Base-by-base conservation (phyloP, 1,140 invertebrate species). In the Philotrypesis tridentata region DNA sequence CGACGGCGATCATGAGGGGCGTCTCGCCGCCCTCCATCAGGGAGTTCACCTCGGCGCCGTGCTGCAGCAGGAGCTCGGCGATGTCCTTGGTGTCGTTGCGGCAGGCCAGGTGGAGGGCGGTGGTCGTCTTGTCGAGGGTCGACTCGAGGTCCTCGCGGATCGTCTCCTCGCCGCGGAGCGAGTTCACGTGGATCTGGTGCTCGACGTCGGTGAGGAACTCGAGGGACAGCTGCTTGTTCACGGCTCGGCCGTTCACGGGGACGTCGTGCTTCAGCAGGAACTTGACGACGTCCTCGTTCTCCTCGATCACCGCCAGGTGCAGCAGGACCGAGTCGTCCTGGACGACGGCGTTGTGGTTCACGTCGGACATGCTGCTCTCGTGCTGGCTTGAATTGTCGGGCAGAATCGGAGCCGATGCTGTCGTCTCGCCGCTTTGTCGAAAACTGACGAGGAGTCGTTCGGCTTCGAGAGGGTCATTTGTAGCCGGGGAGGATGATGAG, bases 1-100 rank as follows among this genome's bases (percentile, higher is more conserved):
- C 0, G 1, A 65, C 68, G 2, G 87, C 86, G 17, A 84, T 31
- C 67, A 86, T 81, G 33, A 88, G 33, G 6, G 94, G 92, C 12
- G 94, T 95, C 91, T 96, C 95, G 7, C 95, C 95, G 85, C 95
- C 94, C 78, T 95, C 93, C 5, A 95, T 97, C 89, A 93, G 93
- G 0, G 95, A 92, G 2, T 94, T 90, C 0, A 96, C 92, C 84
- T 96, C 93, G 0, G 96, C 96, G 6, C 95, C 95, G 61, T 93
- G 93, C 72, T 94, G 92, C 48, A 97, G 84, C 55, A 98, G 89
- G 27, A 95, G 89, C 89, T 95, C 92, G 2, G 94, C 93, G 2
- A 96, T 92, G 73, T 94, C 92, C 33, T 95, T 89, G 86, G 93
- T 94, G 1, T 95, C 95, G 86, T 95, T 94, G 61, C 93, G 92